Conservation (phyloP, 1,140 invertebrate species). For the Cotesia chilonis region DNA sequence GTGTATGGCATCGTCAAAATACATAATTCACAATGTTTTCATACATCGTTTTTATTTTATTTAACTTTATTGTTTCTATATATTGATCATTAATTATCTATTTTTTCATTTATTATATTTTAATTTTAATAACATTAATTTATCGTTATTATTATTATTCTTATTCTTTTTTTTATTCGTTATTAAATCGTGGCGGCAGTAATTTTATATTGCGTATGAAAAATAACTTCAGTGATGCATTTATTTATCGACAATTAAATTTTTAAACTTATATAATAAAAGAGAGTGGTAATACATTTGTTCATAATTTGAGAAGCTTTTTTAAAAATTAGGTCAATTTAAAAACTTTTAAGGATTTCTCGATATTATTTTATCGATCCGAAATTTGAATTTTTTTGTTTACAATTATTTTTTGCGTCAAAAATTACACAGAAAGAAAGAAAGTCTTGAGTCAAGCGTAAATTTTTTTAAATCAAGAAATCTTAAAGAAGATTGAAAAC, state of each 20-base stretch:
- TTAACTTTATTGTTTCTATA: conserved; percentile 38
- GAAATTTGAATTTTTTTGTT: no score
- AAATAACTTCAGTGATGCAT: neutral
- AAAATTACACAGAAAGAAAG: no score
- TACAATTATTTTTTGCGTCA: no score
- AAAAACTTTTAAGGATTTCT: no score
- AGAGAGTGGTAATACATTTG: no score
- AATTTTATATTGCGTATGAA: conserved; percentile 41
- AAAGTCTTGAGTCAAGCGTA: no score
- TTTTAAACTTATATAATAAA: neutral
- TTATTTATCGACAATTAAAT: conserved; percentile 10
- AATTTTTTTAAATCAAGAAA: no score
- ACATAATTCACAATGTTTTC: conserved; percentile 55
- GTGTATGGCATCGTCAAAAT: conserved; percentile 62
- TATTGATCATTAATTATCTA: conserved; percentile 48
- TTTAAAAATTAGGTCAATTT: no score
- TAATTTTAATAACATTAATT: conserved; percentile 36
- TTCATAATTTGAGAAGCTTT: no score
- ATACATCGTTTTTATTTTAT: conserved; percentile 36
- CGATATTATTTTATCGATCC: no score
- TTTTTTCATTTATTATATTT: conserved; percentile 27
- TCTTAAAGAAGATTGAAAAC: no score
- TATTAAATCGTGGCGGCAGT: conserved; percentile 48
- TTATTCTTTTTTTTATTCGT: conserved; percentile 35
- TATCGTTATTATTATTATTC: no score